phyloP scores from a whole-genome alignment of 2,797 vertebrate species.

The Clarias fuscus region DNA sequence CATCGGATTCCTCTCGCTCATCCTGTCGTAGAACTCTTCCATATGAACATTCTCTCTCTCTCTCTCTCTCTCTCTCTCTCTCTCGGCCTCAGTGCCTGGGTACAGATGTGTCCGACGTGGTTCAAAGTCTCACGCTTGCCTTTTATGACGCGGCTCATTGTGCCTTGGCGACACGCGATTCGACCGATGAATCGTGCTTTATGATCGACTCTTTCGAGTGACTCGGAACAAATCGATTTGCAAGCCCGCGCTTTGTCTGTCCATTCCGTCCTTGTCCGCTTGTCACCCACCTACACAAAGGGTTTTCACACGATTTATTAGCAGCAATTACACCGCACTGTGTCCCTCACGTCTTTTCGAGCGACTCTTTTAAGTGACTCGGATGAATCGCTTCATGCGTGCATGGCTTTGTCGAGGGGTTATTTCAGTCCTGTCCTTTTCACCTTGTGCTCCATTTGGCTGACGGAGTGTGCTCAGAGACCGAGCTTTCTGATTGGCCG shows the following conservation, averaged over 20 bases:
- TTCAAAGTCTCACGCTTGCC: background rate
- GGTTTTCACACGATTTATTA: slow-evolving; percentile 10
- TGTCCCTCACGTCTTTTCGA: background rate
- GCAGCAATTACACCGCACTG: background rate
- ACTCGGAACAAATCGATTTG: slow-evolving; percentile 15
- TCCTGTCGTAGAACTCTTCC: slow-evolving; percentile 16
- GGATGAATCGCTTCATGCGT: slow-evolving; percentile 7
- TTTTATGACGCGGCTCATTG: background rate
- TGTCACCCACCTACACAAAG: background rate
- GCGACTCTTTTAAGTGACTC: slow-evolving; percentile 11
- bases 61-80: background rate
- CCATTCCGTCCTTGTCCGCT: background rate
- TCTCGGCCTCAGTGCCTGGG: background rate
- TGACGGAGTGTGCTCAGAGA: background rate
- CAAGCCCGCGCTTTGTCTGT: background rate
- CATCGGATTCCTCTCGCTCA: slow-evolving; percentile 48
- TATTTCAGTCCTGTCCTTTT: slow-evolving; percentile 4
- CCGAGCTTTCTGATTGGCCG: background rate
- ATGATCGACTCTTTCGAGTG: background rate
- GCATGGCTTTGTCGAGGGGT: background rate
- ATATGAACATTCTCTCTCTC: slow-evolving; percentile 3
- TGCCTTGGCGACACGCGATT: background rate
- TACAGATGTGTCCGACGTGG: slow-evolving; percentile 3
- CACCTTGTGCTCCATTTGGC: background rate
- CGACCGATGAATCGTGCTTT: background rate